Base-by-base conservation (phyloP, 2,113 vertebrate genomes). In the Rallus limicola region DNA sequence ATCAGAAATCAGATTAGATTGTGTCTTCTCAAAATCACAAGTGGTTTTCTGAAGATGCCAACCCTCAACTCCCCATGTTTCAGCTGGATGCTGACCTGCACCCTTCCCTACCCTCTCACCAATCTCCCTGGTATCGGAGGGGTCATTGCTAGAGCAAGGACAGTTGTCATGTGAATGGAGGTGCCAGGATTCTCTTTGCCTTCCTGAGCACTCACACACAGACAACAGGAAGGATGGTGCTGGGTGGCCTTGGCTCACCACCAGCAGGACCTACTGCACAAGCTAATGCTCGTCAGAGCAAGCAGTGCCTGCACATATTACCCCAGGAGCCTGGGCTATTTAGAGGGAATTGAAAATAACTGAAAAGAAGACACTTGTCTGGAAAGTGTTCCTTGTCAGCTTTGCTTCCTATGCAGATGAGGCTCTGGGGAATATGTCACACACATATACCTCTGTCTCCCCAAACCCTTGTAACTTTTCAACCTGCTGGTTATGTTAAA, bases 311-410 rank as follows among this genome's bases (percentile, higher is more conserved):
- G 86, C 89, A 68, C 18, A 55, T 53, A 3, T 68, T 48, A 58
- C 63, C 74, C 70, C 80, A 65, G 70, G 16, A 94, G 70, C 71
- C 65, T 69, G 58, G 60, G 46, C 71, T 88, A 40, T 82, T 85
- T 72, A 69, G 81, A 69, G 60, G 12, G 65, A 82, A 88, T 88
- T 75, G 71, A 75, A 88, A 82, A 91, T 62, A 94, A 96, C 78
- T 82, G 71, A 79, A 88, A 90, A 82, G 86, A 85, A 2, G 79
- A 86, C 77, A 78, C 71, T 96, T 88, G 84, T 88, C 88, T 94
- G 90, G 93, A 79, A 74, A 86, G 70, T 44, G 85, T 89, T 92
- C 70, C 85, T 69, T 79, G 85, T 64, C 94, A 89, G 71, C 81
- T 91, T 77, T 4, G 1, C 75, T 91, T 88, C 76, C 76, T 48